These are phyloP conservation scores for Leptinotarsa lineolata DNA, from an alignment of 1,140 invertebrate genomes.

Conservation along the genomic window DNA sequence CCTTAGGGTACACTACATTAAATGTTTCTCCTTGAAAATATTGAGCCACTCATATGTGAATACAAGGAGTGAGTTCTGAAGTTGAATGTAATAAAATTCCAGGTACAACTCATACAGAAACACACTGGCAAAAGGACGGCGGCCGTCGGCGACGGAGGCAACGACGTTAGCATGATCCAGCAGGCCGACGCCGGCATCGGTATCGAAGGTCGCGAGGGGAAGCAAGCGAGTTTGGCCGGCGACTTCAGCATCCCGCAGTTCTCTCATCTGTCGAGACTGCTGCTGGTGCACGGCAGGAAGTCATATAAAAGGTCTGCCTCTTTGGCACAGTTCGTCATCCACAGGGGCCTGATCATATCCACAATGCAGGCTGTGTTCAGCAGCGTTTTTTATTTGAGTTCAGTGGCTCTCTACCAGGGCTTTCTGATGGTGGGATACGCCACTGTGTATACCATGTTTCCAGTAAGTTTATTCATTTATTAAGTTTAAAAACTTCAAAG, in stretches of 20 bases:
- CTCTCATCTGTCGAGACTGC: constrained; percentile 79
- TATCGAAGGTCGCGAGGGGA: constrained; percentile 92
- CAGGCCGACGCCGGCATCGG: constrained; percentile 95
- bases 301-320: constrained; percentile 96
- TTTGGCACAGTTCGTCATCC: constrained; percentile 97
- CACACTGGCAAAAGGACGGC: constrained; percentile 84
- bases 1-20: too few relatives aligned
- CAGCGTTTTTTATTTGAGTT: constrained; percentile 98
- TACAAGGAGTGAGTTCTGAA: too few relatives aligned
- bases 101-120: constrained; percentile 75
- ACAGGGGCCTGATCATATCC: constrained; percentile 96
- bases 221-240: constrained; percentile 96
- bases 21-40: too few relatives aligned
- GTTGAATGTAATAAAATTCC: too few relatives aligned
- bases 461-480: constrained; percentile 72
- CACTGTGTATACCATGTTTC: constrained; percentile 98
- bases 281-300: constrained; percentile 94
- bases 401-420: constrained; percentile 96
- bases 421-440: constrained; percentile 99
- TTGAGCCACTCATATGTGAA: too few relatives aligned
- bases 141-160: constrained; percentile 84
- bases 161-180: constrained; percentile 92
- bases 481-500: too few relatives aligned
- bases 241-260: constrained; percentile 98
- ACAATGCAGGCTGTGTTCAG: constrained; percentile 99